Percentiles rank a stretch among this genome's conserved stretches.
Conservation (phyloP, 1,140 invertebrate genomes). For the Drosophila asahinai region DNA sequence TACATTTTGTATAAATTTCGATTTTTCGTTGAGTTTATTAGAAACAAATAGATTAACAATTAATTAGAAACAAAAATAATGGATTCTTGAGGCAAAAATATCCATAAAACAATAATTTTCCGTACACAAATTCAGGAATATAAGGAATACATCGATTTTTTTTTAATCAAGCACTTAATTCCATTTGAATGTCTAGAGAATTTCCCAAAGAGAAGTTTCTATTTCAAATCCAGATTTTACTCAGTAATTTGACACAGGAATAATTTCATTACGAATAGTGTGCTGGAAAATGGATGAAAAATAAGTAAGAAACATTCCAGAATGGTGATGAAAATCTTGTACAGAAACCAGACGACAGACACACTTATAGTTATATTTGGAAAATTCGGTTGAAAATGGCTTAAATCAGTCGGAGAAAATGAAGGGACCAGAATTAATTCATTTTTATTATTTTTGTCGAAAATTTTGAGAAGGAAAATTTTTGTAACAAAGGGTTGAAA, state of each 20-base stretch:
- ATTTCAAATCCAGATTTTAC: too few species aligned
- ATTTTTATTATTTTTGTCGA: not conserved
- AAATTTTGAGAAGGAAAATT: not conserved
- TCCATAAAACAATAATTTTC: too few species aligned
- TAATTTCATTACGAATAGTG: constrained; percentile 38
- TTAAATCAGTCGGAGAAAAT: not conserved
- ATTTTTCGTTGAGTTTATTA: too few species aligned
- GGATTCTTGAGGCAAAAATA: not conserved
- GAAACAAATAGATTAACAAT: too few species aligned
- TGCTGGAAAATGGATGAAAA: not conserved
- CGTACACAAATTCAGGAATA: too few species aligned
- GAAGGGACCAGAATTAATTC: not conserved
- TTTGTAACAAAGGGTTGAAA: not conserved
- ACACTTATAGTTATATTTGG: not conserved
- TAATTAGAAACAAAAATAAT: not conserved
- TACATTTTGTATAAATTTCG: too few species aligned
- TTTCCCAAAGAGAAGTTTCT: too few species aligned
- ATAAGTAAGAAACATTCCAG: not conserved
- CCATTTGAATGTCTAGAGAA: too few species aligned
- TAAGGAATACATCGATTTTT: too few species aligned
- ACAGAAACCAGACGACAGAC: not conserved
- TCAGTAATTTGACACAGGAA: not conserved
- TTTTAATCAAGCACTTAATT: too few species aligned
- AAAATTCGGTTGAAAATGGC: constrained; percentile 5
- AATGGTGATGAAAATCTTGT: not conserved